These are phyloP conservation scores for Axis porcinus DNA, from an alignment of 2,113 vertebrate genomes.

Conservation along the genomic window DNA sequence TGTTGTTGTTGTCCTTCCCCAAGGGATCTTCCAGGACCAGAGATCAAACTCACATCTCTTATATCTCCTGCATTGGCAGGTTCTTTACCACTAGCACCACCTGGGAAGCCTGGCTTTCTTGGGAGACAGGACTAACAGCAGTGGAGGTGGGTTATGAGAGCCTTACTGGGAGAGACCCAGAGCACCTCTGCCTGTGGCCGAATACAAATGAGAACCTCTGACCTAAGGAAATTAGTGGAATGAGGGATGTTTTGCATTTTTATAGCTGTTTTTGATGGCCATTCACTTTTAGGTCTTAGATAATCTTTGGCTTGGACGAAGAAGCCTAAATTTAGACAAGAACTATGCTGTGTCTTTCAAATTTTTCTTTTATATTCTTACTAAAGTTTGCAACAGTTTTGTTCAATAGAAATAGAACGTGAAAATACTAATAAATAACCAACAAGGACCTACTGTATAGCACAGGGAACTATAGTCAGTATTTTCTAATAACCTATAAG, in stretches of 20 bases:
- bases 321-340: background rate
- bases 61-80: background rate
- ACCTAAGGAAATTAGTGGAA: background rate
- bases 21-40: background rate
- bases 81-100: background rate
- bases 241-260: background rate
- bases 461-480: background rate
- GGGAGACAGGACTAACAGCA: background rate
- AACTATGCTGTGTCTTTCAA: background rate
- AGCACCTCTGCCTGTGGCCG: background rate
- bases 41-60: background rate
- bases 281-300: background rate
- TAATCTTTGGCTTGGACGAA: background rate
- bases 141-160: background rate
- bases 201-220: background rate
- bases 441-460: background rate
- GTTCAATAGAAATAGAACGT: background rate
- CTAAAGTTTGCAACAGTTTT: background rate
- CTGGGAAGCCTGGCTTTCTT: background rate
- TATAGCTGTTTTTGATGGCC: background rate
- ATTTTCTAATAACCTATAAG: background rate
- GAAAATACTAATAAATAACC: background rate
- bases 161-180: background rate
- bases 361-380: constrained; percentile 13
- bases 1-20: background rate